These are phyloP conservation scores for Sphaeridia pumilis DNA, from an alignment of 2,888 invertebrate genomes.

Conservation along the genomic window DNA sequence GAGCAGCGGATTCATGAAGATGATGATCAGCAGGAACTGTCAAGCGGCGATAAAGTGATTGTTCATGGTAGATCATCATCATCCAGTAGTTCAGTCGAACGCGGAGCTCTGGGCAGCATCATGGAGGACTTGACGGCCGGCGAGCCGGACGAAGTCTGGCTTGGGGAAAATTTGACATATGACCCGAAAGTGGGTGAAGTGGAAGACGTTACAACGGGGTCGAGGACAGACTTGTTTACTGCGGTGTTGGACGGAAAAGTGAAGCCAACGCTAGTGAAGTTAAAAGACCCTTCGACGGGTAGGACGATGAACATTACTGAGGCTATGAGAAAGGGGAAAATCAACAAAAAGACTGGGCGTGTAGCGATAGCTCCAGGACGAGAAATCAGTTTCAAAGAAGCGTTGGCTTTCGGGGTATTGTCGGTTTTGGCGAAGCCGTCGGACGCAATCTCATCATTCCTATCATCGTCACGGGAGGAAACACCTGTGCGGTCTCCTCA, in stretches of 20 bases:
- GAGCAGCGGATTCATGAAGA: constrained; percentile 12
- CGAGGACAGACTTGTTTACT: constrained; percentile 50
- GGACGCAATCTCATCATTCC: not conserved
- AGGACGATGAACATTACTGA: constrained; percentile 56
- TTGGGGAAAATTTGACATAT: constrained; percentile 55
- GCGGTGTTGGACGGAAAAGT: constrained; percentile 67
- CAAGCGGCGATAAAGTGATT: not conserved
- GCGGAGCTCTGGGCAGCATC: not conserved
- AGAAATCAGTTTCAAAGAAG: constrained; percentile 57
- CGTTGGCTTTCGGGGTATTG: constrained; percentile 64
- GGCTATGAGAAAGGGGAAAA: constrained; percentile 61
- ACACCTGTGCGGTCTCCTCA: not conserved
- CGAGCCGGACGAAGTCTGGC: not conserved
- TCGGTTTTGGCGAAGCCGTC: constrained; percentile 59
- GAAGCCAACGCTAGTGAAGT: constrained; percentile 53
- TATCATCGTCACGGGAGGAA: constrained; percentile 1
- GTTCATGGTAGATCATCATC: not conserved
- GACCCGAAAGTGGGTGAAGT: constrained; percentile 65
- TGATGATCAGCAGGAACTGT: not conserved
- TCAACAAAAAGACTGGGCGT: constrained; percentile 58
- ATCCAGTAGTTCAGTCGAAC: not conserved
- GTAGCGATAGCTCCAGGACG: constrained; percentile 50
- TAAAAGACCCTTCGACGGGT: constrained; percentile 58
- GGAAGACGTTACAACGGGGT: constrained; percentile 53
- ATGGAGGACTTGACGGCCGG: not conserved